A percentile compares a stretch with the other conserved stretches of the same genome.
Conservation (phyloP, 2,888 invertebrate species). For the Palloptera scutellata region DNA sequence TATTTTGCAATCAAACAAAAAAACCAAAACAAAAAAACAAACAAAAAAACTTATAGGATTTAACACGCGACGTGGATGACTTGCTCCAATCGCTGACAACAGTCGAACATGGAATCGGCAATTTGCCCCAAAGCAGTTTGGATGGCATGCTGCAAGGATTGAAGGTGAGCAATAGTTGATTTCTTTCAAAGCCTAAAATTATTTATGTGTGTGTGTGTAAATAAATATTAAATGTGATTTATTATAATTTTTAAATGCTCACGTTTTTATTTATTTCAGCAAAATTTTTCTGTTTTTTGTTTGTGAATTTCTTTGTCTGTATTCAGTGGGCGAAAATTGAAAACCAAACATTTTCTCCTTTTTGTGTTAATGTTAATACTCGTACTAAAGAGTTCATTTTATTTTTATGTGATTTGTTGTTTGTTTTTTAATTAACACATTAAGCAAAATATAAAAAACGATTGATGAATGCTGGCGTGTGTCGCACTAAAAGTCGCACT, state of each 20-base stretch:
- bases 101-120: conserved; percentile 73
- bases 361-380: neutral
- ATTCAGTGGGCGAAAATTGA: neutral
- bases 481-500: conserved; percentile 40
- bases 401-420: no score
- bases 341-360: conserved; percentile 8
- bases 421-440: no score
- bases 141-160: conserved; percentile 76
- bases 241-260: neutral
- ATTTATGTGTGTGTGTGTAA: no score
- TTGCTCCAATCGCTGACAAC: conserved; percentile 74
- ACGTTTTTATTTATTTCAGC: neutral
- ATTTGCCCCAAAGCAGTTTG: conserved; percentile 76
- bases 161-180: conserved; percentile 68
- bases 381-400: neutral
- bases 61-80: conserved; percentile 74
- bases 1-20: neutral
- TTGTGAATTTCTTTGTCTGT: neutral
- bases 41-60: conserved; percentile 65
- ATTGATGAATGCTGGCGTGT: conserved; percentile 56
- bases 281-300: neutral
- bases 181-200: neutral
- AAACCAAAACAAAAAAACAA: neutral
- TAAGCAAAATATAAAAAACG: conserved; percentile 33
- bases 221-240: neutral